A percentile compares a stretch with the other conserved stretches of the same genome.
Evolutionary conservation across 2,888 invertebrate genomes (phyloP).

Genomic region (Drosophila nr. fundita): DNA sequence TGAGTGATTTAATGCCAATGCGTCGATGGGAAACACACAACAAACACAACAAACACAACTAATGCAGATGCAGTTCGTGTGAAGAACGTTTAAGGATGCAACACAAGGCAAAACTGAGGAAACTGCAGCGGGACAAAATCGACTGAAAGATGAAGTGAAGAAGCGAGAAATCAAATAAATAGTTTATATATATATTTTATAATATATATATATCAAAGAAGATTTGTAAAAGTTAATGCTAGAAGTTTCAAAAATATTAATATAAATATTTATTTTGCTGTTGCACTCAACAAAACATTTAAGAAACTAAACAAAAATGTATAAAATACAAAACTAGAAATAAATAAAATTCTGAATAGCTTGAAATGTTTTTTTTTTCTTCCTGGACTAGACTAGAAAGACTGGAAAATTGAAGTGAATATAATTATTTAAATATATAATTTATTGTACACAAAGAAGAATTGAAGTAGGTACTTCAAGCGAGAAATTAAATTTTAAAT

Average conservation of each 20-base stretch:
- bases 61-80: background rate
- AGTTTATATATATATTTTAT: background rate
- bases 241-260: background rate
- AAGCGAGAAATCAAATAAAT: background rate
- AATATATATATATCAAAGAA: too few relatives aligned
- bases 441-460: too few relatives aligned
- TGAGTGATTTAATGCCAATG: conserved; percentile 37
- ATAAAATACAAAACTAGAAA: accelerated
- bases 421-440: background rate
- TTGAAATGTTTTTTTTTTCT: background rate
- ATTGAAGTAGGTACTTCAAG: too few relatives aligned
- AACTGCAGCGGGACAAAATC: background rate
- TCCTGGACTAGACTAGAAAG: too few relatives aligned
- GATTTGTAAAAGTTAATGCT: background rate
- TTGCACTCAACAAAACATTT: background rate
- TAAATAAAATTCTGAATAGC: background rate
- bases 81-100: background rate
- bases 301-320: background rate
- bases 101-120: background rate
- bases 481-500: too few relatives aligned
- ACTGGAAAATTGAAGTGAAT: too few relatives aligned
- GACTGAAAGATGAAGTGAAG: background rate
- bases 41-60: background rate
- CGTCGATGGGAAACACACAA: background rate
- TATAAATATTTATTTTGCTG: background rate